These are phyloP conservation scores for Allolobophora icterica DNA, from an alignment of 2,888 invertebrate species.

Conservation along the genomic window DNA sequence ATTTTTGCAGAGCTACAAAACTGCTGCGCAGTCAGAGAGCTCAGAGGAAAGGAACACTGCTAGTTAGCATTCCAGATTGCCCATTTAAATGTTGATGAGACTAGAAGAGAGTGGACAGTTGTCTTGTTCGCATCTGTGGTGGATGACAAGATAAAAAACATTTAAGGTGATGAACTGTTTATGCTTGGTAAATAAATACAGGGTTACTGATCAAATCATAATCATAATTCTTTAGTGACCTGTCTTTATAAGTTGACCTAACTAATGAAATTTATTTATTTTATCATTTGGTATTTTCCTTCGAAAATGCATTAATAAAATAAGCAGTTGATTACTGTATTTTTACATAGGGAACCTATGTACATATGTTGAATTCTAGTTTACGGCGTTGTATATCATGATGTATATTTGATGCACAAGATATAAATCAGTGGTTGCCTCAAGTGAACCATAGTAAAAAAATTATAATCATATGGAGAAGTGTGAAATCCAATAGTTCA, in stretches of 20 bases:
- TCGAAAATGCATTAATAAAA: not conserved
- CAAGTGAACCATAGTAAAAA: too few relatives aligned
- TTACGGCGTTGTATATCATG: not conserved
- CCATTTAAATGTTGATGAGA: not conserved
- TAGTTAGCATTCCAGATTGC: slow-evolving; percentile 5
- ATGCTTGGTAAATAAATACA: not conserved
- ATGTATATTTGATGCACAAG: too few relatives aligned
- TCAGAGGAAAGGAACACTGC: not conserved
- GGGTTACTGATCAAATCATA: not conserved
- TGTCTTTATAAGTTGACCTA: not conserved
- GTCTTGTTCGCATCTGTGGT: not conserved
- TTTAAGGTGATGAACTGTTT: not conserved
- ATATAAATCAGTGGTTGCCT: too few relatives aligned
- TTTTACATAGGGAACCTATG: not conserved
- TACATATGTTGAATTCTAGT: not conserved
- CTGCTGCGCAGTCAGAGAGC: not conserved
- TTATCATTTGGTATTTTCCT: not conserved
- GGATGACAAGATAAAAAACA: not conserved
- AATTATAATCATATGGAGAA: not conserved
- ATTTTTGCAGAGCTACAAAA: not conserved
- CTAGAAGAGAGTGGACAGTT: not conserved
- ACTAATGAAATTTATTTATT: not conserved
- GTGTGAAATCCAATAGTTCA: not conserved
- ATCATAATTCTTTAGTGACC: not conserved
- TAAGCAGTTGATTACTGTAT: not conserved